Evolutionary conservation across 1,140 invertebrate species (phyloP).

Genomic region (Zophobas atratus): DNA sequence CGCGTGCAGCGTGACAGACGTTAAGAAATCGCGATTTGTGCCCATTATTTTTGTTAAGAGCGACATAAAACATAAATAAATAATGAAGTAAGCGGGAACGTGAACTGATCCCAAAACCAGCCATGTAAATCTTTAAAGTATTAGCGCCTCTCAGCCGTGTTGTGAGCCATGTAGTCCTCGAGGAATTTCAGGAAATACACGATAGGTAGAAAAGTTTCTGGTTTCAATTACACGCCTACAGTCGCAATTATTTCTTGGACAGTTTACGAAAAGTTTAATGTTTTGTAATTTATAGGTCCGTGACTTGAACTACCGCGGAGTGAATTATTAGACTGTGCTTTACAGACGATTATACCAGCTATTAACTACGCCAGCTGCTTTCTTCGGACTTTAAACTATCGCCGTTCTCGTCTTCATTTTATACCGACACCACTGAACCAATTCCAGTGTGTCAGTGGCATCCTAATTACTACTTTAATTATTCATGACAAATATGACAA

Average conservation of each 20-base stretch:
- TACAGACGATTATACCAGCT: slow-evolving; percentile 57
- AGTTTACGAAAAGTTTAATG: slow-evolving; percentile 62
- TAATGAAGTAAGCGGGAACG: slow-evolving; percentile 38
- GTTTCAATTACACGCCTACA: slow-evolving; percentile 61
- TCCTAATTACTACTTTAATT: slow-evolving; percentile 37
- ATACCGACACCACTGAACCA: neutral
- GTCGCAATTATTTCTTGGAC: slow-evolving; percentile 62
- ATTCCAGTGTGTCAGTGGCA: slow-evolving; percentile 20
- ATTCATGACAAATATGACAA: slow-evolving; percentile 39
- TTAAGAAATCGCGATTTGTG: slow-evolving; percentile 28
- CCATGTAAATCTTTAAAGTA: slow-evolving; percentile 48
- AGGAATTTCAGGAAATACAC: slow-evolving; percentile 48
- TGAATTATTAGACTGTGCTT: slow-evolving; percentile 58
- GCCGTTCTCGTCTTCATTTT: neutral
- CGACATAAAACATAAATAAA: slow-evolving; percentile 36
- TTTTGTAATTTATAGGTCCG: slow-evolving; percentile 61
- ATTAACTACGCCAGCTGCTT: slow-evolving; percentile 53
- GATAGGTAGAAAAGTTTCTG: slow-evolving; percentile 53
- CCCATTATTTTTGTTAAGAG: slow-evolving; percentile 33
- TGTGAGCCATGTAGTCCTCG: slow-evolving; percentile 28
- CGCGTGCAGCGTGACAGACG: slow-evolving; percentile 2
- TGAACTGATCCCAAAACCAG: slow-evolving; percentile 28
- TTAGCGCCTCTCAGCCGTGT: slow-evolving; percentile 14
- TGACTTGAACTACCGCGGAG: slow-evolving; percentile 55
- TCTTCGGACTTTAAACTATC: slow-evolving; percentile 30